A percentile compares a stretch with the other conserved stretches of the same genome.
Conservation (phyloP, 2,888 invertebrate species). For the Volucella zonaria region DNA sequence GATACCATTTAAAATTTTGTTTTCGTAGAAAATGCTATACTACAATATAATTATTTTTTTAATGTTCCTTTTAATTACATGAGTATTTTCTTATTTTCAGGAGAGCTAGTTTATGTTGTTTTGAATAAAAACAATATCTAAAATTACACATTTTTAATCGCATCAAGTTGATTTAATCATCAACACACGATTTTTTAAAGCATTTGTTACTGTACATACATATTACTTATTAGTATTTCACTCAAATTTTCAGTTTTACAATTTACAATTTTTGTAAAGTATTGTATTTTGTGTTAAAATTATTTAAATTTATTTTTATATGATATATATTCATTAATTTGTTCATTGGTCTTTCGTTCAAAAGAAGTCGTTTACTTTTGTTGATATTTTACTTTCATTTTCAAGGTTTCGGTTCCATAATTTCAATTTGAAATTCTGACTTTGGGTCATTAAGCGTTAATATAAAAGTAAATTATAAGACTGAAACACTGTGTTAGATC, state of each 20-base stretch:
- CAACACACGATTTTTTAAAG: conserved; percentile 54
- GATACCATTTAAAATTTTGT: conserved; percentile 43
- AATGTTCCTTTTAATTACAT: conserved; percentile 67
- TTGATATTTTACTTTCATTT: conserved; percentile 13
- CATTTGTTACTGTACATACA: conserved; percentile 59
- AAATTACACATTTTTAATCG: conserved; percentile 65
- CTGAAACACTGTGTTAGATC: conserved; percentile 63
- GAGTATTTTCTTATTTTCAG: conserved; percentile 74
- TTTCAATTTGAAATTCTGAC: conserved; percentile 29
- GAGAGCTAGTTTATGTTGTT: conserved; percentile 75
- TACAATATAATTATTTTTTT: conserved; percentile 57
- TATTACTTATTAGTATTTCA: conserved; percentile 27
- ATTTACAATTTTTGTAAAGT: conserved; percentile 40
- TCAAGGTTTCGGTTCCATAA: neutral
- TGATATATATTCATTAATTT: conserved; percentile 19
- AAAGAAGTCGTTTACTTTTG: conserved; percentile 1
- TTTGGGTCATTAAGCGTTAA: conserved; percentile 44
- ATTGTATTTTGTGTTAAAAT: conserved; percentile 27
- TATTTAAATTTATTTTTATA: conserved; percentile 22
- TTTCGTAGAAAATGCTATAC: conserved; percentile 49
- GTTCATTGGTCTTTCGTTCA: neutral
- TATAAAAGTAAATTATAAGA: conserved; percentile 59
- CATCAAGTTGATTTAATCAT: conserved; percentile 50
- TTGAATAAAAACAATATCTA: conserved; percentile 73
- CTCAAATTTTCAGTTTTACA: conserved; percentile 66